A percentile compares a stretch with the other conserved stretches of the same genome.
Conservation (phyloP, 1,140 invertebrate genomes). For the Brachionus calyciflorus region DNA sequence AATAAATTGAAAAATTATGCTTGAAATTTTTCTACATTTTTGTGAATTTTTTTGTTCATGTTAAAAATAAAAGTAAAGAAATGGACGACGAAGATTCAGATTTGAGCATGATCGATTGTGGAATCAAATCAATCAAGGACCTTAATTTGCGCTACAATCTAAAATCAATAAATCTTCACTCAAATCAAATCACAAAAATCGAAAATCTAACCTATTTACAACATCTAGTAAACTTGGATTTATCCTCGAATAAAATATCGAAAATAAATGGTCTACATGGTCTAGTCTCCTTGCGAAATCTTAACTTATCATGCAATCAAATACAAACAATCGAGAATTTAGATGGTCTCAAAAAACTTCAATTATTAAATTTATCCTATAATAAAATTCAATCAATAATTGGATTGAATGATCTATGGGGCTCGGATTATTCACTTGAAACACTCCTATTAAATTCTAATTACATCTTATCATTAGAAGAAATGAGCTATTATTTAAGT, state of each 20-base stretch:
- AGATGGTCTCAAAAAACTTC: slow-evolving; percentile 73
- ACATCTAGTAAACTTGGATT: slow-evolving; percentile 68
- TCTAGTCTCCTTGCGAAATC: slow-evolving; percentile 75
- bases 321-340: slow-evolving; percentile 88
- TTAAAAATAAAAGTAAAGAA: not conserved
- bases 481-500: slow-evolving; percentile 27
- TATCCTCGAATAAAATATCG: slow-evolving; percentile 93
- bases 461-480: slow-evolving; percentile 16
- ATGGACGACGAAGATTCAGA: slow-evolving; percentile 28
- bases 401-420: slow-evolving; percentile 41
- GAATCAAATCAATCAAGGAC: slow-evolving; percentile 29
- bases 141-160: slow-evolving; percentile 48
- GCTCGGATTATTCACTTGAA: slow-evolving; percentile 23
- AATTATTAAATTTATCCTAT: slow-evolving; percentile 86
- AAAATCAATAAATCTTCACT: slow-evolving; percentile 81
- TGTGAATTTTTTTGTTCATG: too few species aligned
- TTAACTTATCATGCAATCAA: slow-evolving; percentile 89
- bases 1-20: slow-evolving; percentile 1
- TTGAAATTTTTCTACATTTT: not conserved
- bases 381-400: slow-evolving; percentile 71
- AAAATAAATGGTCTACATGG: slow-evolving; percentile 80
- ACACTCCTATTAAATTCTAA: slow-evolving; percentile 39
- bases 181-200: slow-evolving; percentile 70
- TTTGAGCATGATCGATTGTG: slow-evolving; percentile 41
- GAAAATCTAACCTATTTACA: slow-evolving; percentile 55